Base-by-base conservation (phyloP, 2,797 vertebrate genomes). In the Microctenopoma lineatum region DNA sequence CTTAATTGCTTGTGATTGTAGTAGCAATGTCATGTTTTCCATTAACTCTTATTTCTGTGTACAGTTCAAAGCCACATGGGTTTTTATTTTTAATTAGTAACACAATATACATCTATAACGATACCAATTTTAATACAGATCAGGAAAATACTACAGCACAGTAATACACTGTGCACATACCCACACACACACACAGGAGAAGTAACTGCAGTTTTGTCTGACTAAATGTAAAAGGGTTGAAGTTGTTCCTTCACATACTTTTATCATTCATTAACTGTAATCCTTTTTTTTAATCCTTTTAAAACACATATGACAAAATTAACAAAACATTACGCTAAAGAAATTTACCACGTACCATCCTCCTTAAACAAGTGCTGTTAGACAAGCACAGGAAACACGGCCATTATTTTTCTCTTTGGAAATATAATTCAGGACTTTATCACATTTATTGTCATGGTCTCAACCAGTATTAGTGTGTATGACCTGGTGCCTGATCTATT, bases 1-100 rank as follows among this genome's bases (percentile, higher is more conserved):
- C 75, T 87, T 90, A 92, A 90, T 86, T 84, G 86, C 91, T 92
- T 92, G 85, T 92, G 87, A 89, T 86, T 53, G 73, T 84, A 75
- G 86, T 90, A 90, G 84, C 90, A 88, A 89, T 84, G 83, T 92
- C 79, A 81, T 92, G 83, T 91, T 93, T 92, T 92, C 71, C 89
- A 75, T 83, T 83, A 81, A 84, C 79, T 87, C 79, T 90, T 80
- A 87, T 91, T 86, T 85, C 21, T 80, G 29, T 89, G 78, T 84
- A 79, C 82, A 83, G 84, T 85, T 73, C 73, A 89, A 77, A 86
- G 52, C 76, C 76, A 84, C 59, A 53, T 67, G 36, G 56, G 58
- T 81, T 81, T 65, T 80, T 34, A 74, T 82, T 85, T 89, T 75
- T 29, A 62, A 59, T 81, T 67, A 59, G 66, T 47, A 71, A 66